A percentile compares a stretch with the other conserved stretches of the same genome.
Evolutionary conservation across 2,797 vertebrate genomes (phyloP).

Genomic region (Hoplostethus atlanticus): DNA sequence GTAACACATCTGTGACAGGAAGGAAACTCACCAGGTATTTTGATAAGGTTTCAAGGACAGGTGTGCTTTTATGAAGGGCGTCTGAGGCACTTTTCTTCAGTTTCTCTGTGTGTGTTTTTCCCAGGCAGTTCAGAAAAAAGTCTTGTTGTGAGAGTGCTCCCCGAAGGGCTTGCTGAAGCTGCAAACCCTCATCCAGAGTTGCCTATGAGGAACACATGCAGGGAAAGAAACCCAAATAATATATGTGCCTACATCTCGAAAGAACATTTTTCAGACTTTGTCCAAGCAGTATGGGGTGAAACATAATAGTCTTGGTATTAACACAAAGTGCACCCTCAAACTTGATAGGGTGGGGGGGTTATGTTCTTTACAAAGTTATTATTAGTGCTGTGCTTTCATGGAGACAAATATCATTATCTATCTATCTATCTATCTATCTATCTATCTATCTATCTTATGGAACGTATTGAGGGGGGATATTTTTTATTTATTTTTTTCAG

Average conservation of each 20-base stretch:
- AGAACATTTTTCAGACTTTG: background rate
- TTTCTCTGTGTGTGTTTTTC: constrained; percentile 17
- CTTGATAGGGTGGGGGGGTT: background rate
- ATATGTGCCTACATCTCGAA: background rate
- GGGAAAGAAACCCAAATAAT: background rate
- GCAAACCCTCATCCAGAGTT: constrained; percentile 49
- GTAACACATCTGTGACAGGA: background rate
- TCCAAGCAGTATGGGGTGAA: background rate
- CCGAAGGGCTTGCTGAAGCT: constrained; percentile 34
- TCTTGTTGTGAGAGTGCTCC: constrained; percentile 36
- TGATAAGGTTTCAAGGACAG: constrained; percentile 11
- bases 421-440: too few relatives aligned
- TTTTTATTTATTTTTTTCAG: background rate
- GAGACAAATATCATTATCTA: background rate
- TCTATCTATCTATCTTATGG: too few relatives aligned
- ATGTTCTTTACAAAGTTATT: background rate
- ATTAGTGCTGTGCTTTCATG: background rate
- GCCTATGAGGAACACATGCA: constrained; percentile 41
- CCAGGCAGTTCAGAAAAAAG: constrained; percentile 52
- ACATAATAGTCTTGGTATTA: constrained; percentile 10
- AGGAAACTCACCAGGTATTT: constrained; percentile 51
- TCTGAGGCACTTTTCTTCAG: constrained; percentile 35
- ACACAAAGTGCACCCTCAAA: constrained; percentile 17
- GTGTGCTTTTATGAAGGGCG: constrained; percentile 29
- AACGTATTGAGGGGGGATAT: too few relatives aligned